Evolutionary conservation across 1,140 invertebrate species (phyloP), one percentile per base, ranked within the genome.

Genomic region (Metaphire vulgaris): DNA sequence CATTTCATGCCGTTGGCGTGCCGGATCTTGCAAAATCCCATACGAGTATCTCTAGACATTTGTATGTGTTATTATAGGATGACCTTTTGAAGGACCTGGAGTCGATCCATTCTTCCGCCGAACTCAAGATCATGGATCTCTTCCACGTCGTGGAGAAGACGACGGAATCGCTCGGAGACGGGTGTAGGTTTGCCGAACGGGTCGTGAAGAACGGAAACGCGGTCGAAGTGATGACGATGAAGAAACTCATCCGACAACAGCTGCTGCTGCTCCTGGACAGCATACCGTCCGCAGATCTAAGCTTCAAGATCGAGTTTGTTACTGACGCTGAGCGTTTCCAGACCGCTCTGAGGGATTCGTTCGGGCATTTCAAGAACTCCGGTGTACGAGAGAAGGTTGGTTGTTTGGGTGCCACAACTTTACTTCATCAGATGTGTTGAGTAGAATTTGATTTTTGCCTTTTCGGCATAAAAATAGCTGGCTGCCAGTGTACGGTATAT

Each of bases 101-200:
- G 79, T 88, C 90, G 79, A 85, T 94, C 69, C 94, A 96, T 83
- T 92, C 91, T 33, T 90, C 92, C 81, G 89, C 92, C 79, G 93
- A 96, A 85, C 87, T 96, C 1, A 91, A 92, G 84, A 90, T 95
- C 30, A 95, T 95, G 92, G 93, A 95, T 80, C 87, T 92, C 41
- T 92, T 92, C 82, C 91, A 94, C 77, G 89, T 87, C 77, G 88
- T 95, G 69, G 91, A 93, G 82, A 92, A 92, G 83, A 91, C 90
- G 1, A 89, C 91, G 77, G 92, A 91, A 77, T 91, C 90, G 80
- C 91, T 96, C 76, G 92, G 94, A 82, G 91, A 93, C 83, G 93
- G 92, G 26, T 92, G 91, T 80, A 91, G 92, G 80, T 96, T 95
- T 82, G 91, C 92, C 0, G 89, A 90, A 1, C 89, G 91, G 80